These are phyloP conservation scores for Physella acuta DNA, from an alignment of 1,140 invertebrate species.

Conservation along the genomic window DNA sequence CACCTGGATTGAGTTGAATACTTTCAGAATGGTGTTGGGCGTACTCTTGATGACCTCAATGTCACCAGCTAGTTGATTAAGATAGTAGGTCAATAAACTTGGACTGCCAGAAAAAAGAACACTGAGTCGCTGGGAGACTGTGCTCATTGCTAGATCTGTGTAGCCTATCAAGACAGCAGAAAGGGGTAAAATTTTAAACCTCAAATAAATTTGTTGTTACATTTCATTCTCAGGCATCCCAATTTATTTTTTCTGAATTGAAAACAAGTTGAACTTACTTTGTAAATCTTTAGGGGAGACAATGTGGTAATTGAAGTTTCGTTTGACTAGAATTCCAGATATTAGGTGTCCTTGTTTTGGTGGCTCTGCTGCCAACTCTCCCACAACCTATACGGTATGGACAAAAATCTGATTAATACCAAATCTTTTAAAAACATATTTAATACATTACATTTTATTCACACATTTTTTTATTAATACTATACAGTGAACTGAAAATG, in stretches of 20 bases:
- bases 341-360: slow-evolving; percentile 78
- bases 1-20: slow-evolving; percentile 75
- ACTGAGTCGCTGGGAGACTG: slow-evolving; percentile 85
- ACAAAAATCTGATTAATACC: no score
- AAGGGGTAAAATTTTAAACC: neutral
- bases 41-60: slow-evolving; percentile 73
- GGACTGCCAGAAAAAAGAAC: slow-evolving; percentile 81
- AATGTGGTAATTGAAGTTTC: slow-evolving; percentile 98
- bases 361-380: slow-evolving; percentile 79
- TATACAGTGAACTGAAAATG: no score
- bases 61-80: slow-evolving; percentile 80
- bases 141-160: slow-evolving; percentile 91
- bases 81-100: slow-evolving; percentile 77
- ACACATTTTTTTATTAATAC: no score
- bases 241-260: no score
- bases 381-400: slow-evolving; percentile 90
- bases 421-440: no score
- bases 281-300: slow-evolving; percentile 86
- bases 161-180: slow-evolving; percentile 75
- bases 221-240: no score
- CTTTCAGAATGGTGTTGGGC: slow-evolving; percentile 72
- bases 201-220: no score
- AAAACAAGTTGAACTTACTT: slow-evolving; percentile 69
- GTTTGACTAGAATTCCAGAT: slow-evolving; percentile 92
- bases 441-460: no score